Evolutionary conservation across 2,888 invertebrate species (phyloP), one percentile per base, ranked within the genome.

Genomic region (Dusona sp.): DNA sequence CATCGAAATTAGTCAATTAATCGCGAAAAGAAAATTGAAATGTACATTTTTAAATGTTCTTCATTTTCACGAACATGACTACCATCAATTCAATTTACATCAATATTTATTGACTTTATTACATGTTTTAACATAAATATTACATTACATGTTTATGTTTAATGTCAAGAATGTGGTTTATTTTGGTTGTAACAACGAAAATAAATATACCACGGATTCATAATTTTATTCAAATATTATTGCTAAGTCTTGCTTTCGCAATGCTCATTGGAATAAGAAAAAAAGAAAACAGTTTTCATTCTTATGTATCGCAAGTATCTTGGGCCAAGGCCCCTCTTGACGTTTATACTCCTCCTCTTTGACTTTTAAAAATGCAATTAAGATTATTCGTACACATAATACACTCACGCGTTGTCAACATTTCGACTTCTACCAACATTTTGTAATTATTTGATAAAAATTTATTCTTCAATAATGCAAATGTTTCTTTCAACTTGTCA

Each of bases 311-410:
- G 73, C 16, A 64, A 36, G 38, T 48, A 68, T 70, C 79, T 51
- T 51, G 61, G 79, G 51, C 68, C 78, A 79, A 85, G 79, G 75
- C 29, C 64, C 13, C 36, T n/a, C n/a, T 61, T 11, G 42, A 57
- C 57, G 29, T 19, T 68, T 61, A 38, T 38, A n/a, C 42, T 67
- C 73, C 57, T 57, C 68, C 64, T 73, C 72, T 81, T 67, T 48
- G 73, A 79, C 64, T 38, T 65, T 38, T 74, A 36, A 7, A 54
- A 68, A 57, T 42, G 45, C 64, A 81, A 85, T 85, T 68, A 67
- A 25, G 48, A 77, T 29, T 16, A 36, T 79, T 68, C 36, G 61
- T 68, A n/a, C 45, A 29, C 45, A 48, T 25, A 54, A 54, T 54
- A 1, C 9, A 7, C 9, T 54, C 22, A 22, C 54, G 0, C 54